phyloP scores from a whole-genome alignment of 2,113 vertebrate species.

The Bos javanicus region DNA sequence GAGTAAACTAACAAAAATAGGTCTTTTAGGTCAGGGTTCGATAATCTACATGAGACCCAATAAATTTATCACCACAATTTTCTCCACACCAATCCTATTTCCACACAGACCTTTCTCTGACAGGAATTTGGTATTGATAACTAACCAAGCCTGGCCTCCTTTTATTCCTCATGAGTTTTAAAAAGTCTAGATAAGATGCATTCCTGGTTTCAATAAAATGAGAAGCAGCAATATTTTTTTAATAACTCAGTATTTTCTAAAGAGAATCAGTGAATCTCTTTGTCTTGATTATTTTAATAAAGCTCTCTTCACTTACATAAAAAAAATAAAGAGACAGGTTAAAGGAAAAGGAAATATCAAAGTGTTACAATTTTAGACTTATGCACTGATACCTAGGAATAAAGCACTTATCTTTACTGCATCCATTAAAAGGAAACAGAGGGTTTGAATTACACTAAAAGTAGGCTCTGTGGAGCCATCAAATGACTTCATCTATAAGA shows the following conservation, averaged over 20 bases:
- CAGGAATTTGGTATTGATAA: not conserved
- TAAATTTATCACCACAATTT: not conserved
- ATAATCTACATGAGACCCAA: not conserved
- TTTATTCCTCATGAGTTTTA: not conserved
- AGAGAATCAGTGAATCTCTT: not conserved
- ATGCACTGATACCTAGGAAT: not conserved
- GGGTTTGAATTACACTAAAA: constrained; percentile 1
- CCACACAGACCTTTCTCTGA: not conserved
- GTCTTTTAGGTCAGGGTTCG: not conserved
- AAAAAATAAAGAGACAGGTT: not conserved
- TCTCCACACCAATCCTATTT: not conserved
- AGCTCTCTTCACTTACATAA: constrained; percentile 40
- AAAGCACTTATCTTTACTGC: not conserved
- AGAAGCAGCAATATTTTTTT: not conserved
- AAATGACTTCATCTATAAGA: constrained; percentile 32
- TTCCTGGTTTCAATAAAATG: not conserved
- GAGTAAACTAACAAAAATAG: not conserved
- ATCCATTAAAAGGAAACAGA: constrained; percentile 32
- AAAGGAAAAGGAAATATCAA: constrained; percentile 26
- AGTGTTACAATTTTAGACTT: constrained; percentile 10
- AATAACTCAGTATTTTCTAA: constrained; percentile 19
- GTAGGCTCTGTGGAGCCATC: not conserved
- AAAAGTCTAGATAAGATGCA: not conserved
- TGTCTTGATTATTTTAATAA: constrained; percentile 45
- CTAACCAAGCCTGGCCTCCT: not conserved